Percentiles rank a stretch among this genome's conserved stretches.
Conservation (phyloP, 2,888 invertebrate species). For the Aricia artaxerxes region DNA sequence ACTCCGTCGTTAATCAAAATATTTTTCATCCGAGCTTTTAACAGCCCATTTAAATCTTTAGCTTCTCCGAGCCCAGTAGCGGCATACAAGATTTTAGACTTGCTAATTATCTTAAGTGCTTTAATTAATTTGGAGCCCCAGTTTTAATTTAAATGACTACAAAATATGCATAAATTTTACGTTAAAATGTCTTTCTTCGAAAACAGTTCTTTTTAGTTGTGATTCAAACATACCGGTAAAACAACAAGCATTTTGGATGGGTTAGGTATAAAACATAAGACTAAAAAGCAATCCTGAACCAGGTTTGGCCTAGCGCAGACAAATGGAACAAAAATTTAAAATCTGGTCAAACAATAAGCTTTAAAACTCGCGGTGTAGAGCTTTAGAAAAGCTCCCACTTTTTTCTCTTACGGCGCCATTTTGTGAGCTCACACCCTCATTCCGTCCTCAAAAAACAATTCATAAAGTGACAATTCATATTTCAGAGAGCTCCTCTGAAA, state of each 20-base stretch:
- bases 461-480: constrained; percentile 69
- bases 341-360: constrained; percentile 18
- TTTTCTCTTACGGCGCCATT: constrained; percentile 6
- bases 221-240: background rate
- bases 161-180: background rate
- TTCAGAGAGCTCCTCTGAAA: constrained; percentile 1
- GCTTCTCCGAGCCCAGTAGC: background rate
- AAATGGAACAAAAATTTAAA: constrained; percentile 10
- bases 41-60: background rate
- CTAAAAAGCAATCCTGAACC: background rate
- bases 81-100: background rate
- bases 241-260: background rate
- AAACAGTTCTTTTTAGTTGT: background rate
- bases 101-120: background rate
- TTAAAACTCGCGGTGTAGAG: background rate
- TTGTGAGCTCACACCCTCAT: constrained; percentile 36
- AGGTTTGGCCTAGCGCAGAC: background rate
- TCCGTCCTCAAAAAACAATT: constrained; percentile 54
- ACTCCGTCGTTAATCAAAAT: background rate
- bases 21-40: background rate
- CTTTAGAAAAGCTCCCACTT: background rate
- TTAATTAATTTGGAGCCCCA: background rate
- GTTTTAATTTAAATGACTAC: background rate
- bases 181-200: background rate
- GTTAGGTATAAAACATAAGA: background rate